Conservation (phyloP, 2,888 invertebrate species). For the Chrysopilus asiliformis region DNA sequence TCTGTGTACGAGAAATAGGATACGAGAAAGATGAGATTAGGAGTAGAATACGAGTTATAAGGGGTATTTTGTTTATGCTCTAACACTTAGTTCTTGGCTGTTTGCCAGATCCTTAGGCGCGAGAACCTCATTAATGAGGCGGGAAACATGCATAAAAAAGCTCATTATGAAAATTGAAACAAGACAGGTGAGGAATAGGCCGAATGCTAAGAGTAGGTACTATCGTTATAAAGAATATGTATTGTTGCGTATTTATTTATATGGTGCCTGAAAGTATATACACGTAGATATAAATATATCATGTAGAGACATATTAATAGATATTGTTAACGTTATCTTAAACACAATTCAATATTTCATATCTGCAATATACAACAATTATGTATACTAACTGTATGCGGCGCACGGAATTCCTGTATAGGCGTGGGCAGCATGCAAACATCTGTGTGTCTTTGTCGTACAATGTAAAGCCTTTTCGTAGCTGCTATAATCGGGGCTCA, state of each 20-base stretch:
- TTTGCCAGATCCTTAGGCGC: background rate
- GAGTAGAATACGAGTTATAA: too few species aligned
- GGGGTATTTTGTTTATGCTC: too few species aligned
- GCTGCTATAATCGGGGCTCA: constrained; percentile 38
- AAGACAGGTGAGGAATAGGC: background rate
- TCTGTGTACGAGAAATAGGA: too few species aligned
- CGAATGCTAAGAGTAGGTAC: too few species aligned
- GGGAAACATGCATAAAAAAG: background rate
- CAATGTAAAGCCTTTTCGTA: constrained; percentile 66
- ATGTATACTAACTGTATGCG: constrained; percentile 62
- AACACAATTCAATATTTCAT: too few species aligned
- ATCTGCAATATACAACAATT: background rate
- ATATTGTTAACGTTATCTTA: too few species aligned
- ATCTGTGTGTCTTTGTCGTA: constrained; percentile 76
- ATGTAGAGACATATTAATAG: too few species aligned
- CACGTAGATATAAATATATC: too few species aligned
- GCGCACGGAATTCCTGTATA: constrained; percentile 75
- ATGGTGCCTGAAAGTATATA: too few species aligned
- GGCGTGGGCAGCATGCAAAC: constrained; percentile 82
- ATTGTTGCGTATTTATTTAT: too few species aligned
- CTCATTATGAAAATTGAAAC: constrained; percentile 7
- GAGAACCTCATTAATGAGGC: constrained; percentile 5
- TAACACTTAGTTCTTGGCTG: background rate
- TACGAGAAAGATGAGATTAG: too few species aligned
- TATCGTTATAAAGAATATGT: too few species aligned